Evolutionary conservation across 1,140 invertebrate species (phyloP), one percentile per base, ranked within the genome.

Genomic region (Eulimnadia texana): DNA sequence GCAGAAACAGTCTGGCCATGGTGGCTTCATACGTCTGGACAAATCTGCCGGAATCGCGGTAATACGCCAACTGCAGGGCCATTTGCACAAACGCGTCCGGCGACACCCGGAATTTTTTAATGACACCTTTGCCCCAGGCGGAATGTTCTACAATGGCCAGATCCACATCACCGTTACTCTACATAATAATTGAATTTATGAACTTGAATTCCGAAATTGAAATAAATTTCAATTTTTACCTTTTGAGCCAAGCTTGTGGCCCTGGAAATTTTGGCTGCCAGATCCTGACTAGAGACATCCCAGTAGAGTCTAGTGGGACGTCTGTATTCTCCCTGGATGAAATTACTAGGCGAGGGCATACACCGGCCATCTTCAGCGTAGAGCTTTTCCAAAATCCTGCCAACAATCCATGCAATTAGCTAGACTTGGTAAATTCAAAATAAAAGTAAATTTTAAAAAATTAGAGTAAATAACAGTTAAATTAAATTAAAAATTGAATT

Each of bases 1-100:
- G 71, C 62, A 78, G 75, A 66, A 72, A 79, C 11, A 74, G 67
- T 27, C 78, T 70, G 65, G 77, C 79, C 47, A 77, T 70, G 3
- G 77, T 77, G n/a, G 78, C 77, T 66, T 79, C 78, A 68, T 79
- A 79, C 2, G 74, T 79, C 55, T 76, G 72, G 9, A 72, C 76
- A 63, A 76, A 71, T 64, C 74, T 78, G 23, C 29, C 67, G 20
- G 67, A 29, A 13, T 50, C 33, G 22, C 29, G 33, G 62, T 66
- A 74, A 56, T 74, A 74, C 9, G 73, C 71, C 16, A 74, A 59
- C 65, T 74, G 73, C 3, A 74, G 61, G 2, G 72, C 70, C 27
- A 72, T 66, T 64, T 74, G 73, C 23, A 74, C 67, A 64, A 73
- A 74, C 27, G 72, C 73, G 67, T 74, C 73, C 29, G 73, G 73